Conservation (phyloP, 2,888 invertebrate species). For the Teleiodes luculella region DNA sequence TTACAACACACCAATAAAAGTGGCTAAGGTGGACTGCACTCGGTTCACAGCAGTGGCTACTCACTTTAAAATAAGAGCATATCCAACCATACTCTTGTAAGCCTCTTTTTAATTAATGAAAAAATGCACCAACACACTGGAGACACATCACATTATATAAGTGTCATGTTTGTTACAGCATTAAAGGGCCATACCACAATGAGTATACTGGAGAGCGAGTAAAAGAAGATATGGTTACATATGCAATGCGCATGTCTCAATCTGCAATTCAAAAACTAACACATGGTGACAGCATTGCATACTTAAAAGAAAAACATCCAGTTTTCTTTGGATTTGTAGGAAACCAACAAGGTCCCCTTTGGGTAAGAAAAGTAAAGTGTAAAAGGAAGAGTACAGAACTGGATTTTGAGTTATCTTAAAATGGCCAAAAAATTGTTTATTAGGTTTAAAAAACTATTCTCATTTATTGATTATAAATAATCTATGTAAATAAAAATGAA, state of each 20-base stretch:
- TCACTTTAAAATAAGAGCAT: conserved; percentile 92
- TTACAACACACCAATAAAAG: conserved; percentile 89
- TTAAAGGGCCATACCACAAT: conserved; percentile 88
- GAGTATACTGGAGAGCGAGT: conserved; percentile 91
- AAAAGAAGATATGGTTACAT: conserved; percentile 93
- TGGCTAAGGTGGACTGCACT: conserved; percentile 96
- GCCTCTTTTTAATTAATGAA: conserved; percentile 44
- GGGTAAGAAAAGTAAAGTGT: conserved; percentile 79
- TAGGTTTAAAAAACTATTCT: too few relatives aligned
- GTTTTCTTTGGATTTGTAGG: conserved; percentile 95
- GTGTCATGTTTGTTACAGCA: conserved; percentile 79
- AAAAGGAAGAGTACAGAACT: too few relatives aligned
- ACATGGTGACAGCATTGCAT: conserved; percentile 86
- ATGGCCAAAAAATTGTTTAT: too few relatives aligned
- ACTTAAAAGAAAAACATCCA: conserved; percentile 85
- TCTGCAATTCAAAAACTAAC: conserved; percentile 91
- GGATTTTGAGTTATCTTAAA: too few relatives aligned
- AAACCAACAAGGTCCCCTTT: conserved; percentile 84
- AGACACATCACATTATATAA: too few relatives aligned
- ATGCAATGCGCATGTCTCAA: conserved; percentile 91
- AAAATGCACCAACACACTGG: too few relatives aligned
- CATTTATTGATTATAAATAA: too few relatives aligned
- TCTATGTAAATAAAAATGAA: too few relatives aligned
- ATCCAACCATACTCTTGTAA: conserved; percentile 98
- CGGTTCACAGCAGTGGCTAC: conserved; percentile 90